Evolutionary conservation across 2,888 invertebrate species (phyloP), one percentile per base, ranked within the genome.

Genomic region (Andrena dorsata): DNA sequence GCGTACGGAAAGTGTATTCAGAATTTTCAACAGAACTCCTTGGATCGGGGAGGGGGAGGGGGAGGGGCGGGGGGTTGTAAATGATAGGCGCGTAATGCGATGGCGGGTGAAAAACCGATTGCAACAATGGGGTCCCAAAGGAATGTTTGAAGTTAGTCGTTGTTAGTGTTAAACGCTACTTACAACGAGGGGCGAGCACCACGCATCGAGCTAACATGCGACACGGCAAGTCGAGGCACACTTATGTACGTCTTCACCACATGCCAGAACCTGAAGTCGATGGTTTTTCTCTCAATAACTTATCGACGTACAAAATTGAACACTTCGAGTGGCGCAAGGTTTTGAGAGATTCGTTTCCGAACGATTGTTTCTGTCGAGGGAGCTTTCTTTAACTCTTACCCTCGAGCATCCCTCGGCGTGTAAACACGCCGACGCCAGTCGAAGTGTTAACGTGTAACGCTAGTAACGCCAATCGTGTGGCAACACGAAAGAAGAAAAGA

Each of bases 121-220:
- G 47, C 23, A 51, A 65, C 41, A 49, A 63, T 28, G 30, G 41
- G 32, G 2, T 73, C 58, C 23, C 58, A 71, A 4, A 26, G 56
- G 56, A 56, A 26, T 73, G 20, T 75, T 68, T 72, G 74, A 82
- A 86, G 87, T 90, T 90, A 93, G 91, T 92, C 76, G 74, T 85
- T 91, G 93, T 93, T 93, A 93, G 93, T 89, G 87, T 82, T 82
- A 91, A 90, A 92, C 91, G 91, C 90, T 87, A 92, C 93, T 93
- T 92, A 93, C 93, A 93, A 93, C 91, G 88, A 83, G 91, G 92
- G 92, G 88, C 88, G 92, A 91, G 90, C 91, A 41, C 41, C 41
- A 92, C 91, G 85, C 87, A 88, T 88, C 85, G 82, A 86, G 75
- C 77, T 87, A 90, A 91, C 91, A 91, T 92, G 92, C 92, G 87